Evolutionary conservation across 1,140 invertebrate genomes (phyloP).

Genomic region (Cecropterus lyciades): DNA sequence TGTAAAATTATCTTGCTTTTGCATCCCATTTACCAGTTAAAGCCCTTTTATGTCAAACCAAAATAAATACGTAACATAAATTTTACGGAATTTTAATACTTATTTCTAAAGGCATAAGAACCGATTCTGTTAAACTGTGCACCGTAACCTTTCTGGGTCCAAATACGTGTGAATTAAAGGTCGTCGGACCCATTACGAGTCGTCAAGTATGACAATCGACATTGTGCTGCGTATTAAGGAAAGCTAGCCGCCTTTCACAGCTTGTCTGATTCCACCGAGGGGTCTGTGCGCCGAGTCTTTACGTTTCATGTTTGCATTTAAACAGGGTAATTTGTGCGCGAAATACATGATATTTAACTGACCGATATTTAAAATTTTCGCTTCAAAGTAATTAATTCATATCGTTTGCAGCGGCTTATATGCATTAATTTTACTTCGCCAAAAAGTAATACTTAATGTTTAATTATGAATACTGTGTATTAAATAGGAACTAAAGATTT

Average conservation of each 20-base stretch:
- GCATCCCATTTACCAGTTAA: slow-evolving; percentile 1
- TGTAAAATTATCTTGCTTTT: neutral
- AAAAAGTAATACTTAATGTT: too few relatives aligned
- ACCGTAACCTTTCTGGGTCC: slow-evolving; percentile 13
- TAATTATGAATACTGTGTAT: too few relatives aligned
- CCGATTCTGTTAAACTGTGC: neutral
- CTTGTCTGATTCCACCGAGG: neutral
- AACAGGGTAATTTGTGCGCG: too few relatives aligned
- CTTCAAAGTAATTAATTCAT: too few relatives aligned
- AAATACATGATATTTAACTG: too few relatives aligned
- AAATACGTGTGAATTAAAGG: slow-evolving; percentile 28
- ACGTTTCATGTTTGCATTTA: neutral
- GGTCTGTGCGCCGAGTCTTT: neutral
- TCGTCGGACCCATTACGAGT: slow-evolving; percentile 23
- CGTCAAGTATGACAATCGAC: slow-evolving; percentile 26
- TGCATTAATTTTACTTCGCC: too few relatives aligned
- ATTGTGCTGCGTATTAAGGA: slow-evolving; percentile 16
- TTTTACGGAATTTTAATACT: neutral
- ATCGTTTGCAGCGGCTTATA: too few relatives aligned
- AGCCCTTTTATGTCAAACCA: neutral
- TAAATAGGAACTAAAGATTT: too few relatives aligned
- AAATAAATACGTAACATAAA: neutral
- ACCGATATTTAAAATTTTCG: too few relatives aligned
- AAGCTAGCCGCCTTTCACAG: neutral
- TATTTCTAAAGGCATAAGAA: slow-evolving; percentile 4